Percentiles rank a stretch among this genome's conserved stretches.
Evolutionary conservation across 2,888 invertebrate species (phyloP).

Genomic region (Flexamia atlantica): DNA sequence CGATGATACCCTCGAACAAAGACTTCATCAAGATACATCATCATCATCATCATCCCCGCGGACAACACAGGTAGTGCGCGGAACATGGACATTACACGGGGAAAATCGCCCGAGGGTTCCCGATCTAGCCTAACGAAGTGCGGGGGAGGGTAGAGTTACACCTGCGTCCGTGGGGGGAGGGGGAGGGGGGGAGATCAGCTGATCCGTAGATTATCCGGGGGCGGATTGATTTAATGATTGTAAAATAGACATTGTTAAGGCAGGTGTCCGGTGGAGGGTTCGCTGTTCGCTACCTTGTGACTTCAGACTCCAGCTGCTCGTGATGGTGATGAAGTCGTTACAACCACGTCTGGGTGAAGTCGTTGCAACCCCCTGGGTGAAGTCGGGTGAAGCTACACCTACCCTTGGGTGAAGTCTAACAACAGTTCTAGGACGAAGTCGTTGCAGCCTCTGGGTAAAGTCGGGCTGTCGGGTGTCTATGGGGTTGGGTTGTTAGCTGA

Average conservation of each 20-base stretch:
- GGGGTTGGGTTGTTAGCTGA: too few species aligned
- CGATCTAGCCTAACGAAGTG: conserved; percentile 36
- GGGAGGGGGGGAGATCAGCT: conserved; percentile 52
- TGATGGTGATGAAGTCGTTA: neutral
- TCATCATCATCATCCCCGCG: neutral
- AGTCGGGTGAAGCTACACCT: too few species aligned
- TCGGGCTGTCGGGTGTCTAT: too few species aligned
- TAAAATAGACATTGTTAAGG: conserved; percentile 58
- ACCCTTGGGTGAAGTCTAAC: too few species aligned
- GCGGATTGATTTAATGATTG: conserved; percentile 62
- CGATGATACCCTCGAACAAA: neutral
- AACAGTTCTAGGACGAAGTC: too few species aligned
- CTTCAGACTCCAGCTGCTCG: neutral
- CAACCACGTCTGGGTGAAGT: neutral
- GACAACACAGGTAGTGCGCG: neutral
- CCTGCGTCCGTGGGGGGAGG: conserved; percentile 56
- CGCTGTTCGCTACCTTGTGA: neutral
- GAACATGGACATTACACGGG: neutral
- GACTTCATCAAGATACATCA: neutral
- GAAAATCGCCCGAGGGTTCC: conserved; percentile 11
- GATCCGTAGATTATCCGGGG: conserved; percentile 59
- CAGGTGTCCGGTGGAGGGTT: conserved; percentile 41
- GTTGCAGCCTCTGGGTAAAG: too few species aligned
- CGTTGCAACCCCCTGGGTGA: too few species aligned
- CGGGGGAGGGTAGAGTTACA: conserved; percentile 56